phyloP scores from a whole-genome alignment of 1,140 invertebrate genomes.

The Plutomurus gul region DNA sequence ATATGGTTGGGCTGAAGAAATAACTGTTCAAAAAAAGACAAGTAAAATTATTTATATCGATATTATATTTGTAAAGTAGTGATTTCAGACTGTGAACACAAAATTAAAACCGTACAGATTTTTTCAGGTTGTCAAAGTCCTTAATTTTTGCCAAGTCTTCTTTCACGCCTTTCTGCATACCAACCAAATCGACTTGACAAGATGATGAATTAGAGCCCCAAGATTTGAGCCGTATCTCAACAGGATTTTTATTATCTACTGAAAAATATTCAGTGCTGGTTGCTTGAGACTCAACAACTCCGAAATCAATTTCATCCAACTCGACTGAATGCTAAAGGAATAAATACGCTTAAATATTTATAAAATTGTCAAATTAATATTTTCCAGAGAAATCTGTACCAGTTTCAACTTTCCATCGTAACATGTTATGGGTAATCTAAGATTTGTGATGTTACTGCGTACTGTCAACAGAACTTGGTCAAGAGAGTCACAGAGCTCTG shows the following conservation, averaged over 20 bases:
- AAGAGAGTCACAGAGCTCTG: constrained; percentile 45
- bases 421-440: constrained; percentile 49
- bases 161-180: constrained; percentile 66
- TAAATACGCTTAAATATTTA: constrained; percentile 59
- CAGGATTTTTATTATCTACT: constrained; percentile 76
- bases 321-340: constrained; percentile 54
- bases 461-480: constrained; percentile 42
- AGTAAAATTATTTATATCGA: too few relatives aligned
- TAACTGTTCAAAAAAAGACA: too few relatives aligned
- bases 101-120: constrained; percentile 31
- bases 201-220: constrained; percentile 72
- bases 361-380: neutral
- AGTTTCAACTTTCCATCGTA: constrained; percentile 52
- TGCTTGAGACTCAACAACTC: constrained; percentile 71
- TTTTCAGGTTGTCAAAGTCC: constrained; percentile 52
- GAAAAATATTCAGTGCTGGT: constrained; percentile 71
- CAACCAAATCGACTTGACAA: constrained; percentile 70
- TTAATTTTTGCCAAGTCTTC: constrained; percentile 51
- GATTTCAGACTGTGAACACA: neutral
- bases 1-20: constrained; percentile 69
- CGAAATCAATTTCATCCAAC: constrained; percentile 69
- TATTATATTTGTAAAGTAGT: too few relatives aligned
- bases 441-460: constrained; percentile 51
- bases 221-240: constrained; percentile 69
- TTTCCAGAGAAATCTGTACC: constrained; percentile 42